These are phyloP conservation scores for Antrozous pallidus DNA, from an alignment of 2,797 vertebrate genomes.

Conservation along the genomic window DNA sequence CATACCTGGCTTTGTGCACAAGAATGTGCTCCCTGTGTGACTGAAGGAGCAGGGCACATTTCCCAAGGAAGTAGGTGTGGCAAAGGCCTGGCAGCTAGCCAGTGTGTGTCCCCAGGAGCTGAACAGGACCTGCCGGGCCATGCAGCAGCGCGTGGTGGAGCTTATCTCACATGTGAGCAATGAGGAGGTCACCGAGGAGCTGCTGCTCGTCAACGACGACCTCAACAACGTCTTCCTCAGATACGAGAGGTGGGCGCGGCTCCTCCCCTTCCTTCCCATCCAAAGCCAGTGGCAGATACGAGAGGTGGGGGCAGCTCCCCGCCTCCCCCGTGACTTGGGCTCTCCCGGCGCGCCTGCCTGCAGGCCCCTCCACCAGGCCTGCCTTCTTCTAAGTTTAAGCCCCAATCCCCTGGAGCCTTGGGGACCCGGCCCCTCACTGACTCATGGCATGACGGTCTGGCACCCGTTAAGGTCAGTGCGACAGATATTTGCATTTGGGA, in stretches of 20 bases:
- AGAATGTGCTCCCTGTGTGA: background rate
- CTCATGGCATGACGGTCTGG: background rate
- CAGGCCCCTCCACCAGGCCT: background rate
- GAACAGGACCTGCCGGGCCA: slow-evolving; percentile 95
- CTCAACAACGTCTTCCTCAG: slow-evolving; percentile 98
- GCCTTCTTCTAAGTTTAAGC: background rate
- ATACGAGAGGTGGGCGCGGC: slow-evolving; percentile 89
- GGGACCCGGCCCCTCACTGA: background rate
- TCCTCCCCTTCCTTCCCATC: background rate
- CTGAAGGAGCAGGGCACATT: background rate
- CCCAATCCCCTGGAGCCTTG: background rate
- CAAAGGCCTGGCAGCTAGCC: background rate
- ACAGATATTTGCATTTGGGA: background rate
- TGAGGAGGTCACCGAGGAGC: slow-evolving; percentile 96
- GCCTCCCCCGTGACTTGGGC: background rate
- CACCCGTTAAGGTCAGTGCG: background rate
- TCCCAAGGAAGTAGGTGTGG: background rate
- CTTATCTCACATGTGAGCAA: slow-evolving; percentile 96
- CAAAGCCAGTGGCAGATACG: slow-evolving; percentile 83
- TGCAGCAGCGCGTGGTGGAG: slow-evolving; percentile 97
- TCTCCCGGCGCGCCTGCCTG: too few relatives aligned
- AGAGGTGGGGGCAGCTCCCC: slow-evolving; percentile 85
- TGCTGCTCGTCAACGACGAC: slow-evolving; percentile 96
- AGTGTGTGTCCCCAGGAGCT: slow-evolving; percentile 87
- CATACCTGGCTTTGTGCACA: background rate